Evolutionary conservation across 2,888 invertebrate species (phyloP), one percentile per base, ranked within the genome.

Genomic region (Erebia epiphron): DNA sequence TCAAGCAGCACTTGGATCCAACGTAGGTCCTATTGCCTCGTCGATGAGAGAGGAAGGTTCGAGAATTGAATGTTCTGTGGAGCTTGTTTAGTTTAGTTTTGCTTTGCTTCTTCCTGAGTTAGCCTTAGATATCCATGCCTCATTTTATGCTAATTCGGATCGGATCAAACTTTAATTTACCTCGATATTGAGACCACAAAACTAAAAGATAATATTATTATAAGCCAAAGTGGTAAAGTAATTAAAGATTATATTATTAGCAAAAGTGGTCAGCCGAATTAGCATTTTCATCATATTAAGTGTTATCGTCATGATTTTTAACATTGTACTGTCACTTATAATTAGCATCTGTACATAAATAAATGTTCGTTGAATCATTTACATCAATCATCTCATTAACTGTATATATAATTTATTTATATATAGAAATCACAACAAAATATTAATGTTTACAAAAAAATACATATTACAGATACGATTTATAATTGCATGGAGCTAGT

Each of bases 1-100:
- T 84, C 90, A 90, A 62, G 90, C 89, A 87, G 88, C 89, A 89
- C 89, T 76, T 77, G 89, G 89, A 88, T 85, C 83, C 88, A 84
- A 82, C 78, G 75, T 92, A 90, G 86, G 88, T 92, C 86, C 88
- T 83, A 83, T 86, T 82, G 86, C 86, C 85, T 87, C 89, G 80
- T 83, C 85, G 82, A 82, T 81, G 82, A 84, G 75, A 73, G 79
- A 81, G 82, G 82, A 91, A 92, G 92, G 92, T 92, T 91, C 86
- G 91, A 85, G 80, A 77, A 80, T 79, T 81, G 78, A 80, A 81
- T 85, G 79, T 83, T 84, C 79, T 82, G 82, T 84, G 82, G 79
- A 72, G 77, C 82, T 83, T 78, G 75, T 78, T 80, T 80, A 76
- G 68, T 71, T 80, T 86, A 84, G 83, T 76, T 49, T 4, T 80